Percentiles rank a stretch among this genome's conserved stretches.
Conservation (phyloP, 1,140 invertebrate species). For the Gonioctena quinquepunctata region DNA sequence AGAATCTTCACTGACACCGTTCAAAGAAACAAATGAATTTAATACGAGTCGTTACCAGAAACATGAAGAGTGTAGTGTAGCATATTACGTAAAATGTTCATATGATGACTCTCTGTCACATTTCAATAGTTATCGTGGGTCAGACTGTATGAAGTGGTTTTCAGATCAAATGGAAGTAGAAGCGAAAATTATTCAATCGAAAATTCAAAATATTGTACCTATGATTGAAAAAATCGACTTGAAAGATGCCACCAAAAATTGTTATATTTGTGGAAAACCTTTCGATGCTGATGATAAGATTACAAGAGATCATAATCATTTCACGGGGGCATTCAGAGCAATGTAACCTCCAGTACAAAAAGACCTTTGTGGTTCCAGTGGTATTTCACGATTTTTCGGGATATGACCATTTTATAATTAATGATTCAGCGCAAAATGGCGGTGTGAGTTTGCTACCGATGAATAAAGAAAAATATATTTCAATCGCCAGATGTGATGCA, state of each 20-base stretch:
- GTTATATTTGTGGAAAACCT: background rate
- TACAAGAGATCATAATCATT: background rate
- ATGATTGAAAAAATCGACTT: background rate
- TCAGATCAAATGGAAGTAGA: background rate
- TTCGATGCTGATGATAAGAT: background rate
- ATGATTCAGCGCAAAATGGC: background rate
- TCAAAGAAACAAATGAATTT: background rate
- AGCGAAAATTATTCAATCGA: background rate
- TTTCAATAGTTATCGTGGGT: slow-evolving; percentile 2
- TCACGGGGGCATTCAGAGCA: background rate
- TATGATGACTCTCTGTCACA: slow-evolving; percentile 11
- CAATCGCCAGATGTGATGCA: background rate
- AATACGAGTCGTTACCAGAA: slow-evolving; percentile 5
- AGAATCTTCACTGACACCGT: slow-evolving; percentile 38
- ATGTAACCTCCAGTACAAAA: background rate
- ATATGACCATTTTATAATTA: background rate
- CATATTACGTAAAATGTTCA: slow-evolving; percentile 16
- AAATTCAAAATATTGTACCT: background rate
- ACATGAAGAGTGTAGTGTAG: background rate
- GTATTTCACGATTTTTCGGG: background rate
- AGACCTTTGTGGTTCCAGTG: background rate
- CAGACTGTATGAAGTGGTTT: slow-evolving; percentile 10
- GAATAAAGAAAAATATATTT: slow-evolving; percentile 11
- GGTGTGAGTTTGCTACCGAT: background rate
- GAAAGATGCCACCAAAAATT: background rate